Evolutionary conservation across 2,888 invertebrate genomes (phyloP).

Genomic region (Athrips mouffetella): DNA sequence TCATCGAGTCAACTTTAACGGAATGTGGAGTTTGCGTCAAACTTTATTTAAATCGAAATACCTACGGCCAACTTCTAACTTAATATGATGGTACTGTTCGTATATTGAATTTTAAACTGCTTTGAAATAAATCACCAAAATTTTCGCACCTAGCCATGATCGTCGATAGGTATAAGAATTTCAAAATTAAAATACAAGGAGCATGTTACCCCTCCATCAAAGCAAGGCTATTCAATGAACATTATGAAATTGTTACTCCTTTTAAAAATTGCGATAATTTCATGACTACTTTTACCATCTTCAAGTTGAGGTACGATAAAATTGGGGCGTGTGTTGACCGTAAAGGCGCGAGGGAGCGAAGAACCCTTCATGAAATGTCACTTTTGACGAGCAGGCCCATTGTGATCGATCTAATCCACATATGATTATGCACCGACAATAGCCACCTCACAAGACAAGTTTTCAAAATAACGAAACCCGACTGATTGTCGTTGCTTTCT

Average conservation of each 20-base stretch:
- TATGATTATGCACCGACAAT: slow-evolving; percentile 63
- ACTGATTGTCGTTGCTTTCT: slow-evolving; percentile 60
- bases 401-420: slow-evolving; percentile 58
- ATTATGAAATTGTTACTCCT: slow-evolving; percentile 10
- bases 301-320: slow-evolving; percentile 31
- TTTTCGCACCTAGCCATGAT: neutral
- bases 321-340: slow-evolving; percentile 33
- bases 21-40: slow-evolving; percentile 31
- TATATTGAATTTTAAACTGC: slow-evolving; percentile 1
- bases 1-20: slow-evolving; percentile 30
- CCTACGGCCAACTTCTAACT: slow-evolving; percentile 10
- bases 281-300: slow-evolving; percentile 31
- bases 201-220: slow-evolving; percentile 18
- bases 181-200: no score
- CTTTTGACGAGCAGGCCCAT: slow-evolving; percentile 54
- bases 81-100: slow-evolving; percentile 11
- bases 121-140: no score
- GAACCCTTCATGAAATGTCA: slow-evolving; percentile 54
- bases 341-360: slow-evolving; percentile 44
- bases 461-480: slow-evolving; percentile 57
- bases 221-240: slow-evolving; percentile 4
- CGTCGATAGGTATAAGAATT: neutral
- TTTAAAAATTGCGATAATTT: slow-evolving; percentile 30
- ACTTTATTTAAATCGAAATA: slow-evolving; percentile 31
- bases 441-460: slow-evolving; percentile 56